Evolutionary conservation across 2,888 invertebrate genomes (phyloP).

Genomic region (Platycnemis pennipes): DNA sequence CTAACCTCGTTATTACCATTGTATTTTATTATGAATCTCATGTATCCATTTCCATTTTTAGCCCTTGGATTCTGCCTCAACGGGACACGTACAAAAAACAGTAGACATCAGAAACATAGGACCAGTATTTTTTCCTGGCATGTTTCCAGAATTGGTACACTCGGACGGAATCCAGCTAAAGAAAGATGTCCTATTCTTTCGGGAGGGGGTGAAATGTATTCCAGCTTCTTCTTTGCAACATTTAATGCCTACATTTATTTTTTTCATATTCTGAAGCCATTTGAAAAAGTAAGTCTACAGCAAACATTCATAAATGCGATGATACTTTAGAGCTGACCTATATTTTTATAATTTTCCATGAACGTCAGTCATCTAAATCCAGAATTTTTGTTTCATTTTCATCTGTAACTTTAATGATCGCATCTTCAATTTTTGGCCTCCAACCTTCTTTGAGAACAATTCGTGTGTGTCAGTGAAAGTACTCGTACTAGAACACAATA

Average conservation of each 20-base stretch:
- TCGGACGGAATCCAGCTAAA: neutral
- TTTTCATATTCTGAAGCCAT: neutral
- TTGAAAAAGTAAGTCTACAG: no score
- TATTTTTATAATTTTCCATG: no score
- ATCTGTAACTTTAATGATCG: neutral
- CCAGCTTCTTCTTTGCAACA: neutral
- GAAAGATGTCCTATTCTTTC: neutral
- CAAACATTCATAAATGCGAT: no score
- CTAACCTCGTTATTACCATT: no score
- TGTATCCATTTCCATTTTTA: neutral
- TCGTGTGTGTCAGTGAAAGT: no score
- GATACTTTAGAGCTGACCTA: no score
- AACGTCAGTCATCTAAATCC: neutral
- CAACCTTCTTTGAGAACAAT: no score
- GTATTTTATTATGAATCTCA: neutral
- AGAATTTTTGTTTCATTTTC: neutral
- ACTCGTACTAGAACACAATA: neutral
- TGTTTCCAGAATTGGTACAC: neutral
- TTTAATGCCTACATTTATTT: slow-evolving; percentile 33
- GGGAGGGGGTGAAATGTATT: neutral
- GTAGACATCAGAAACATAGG: neutral
- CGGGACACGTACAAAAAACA: neutral
- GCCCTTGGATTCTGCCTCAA: neutral
- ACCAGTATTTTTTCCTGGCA: neutral
- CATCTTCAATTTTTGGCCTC: no score